Percentiles rank a stretch among this genome's conserved stretches.
These are phyloP conservation scores for Rhea pennata DNA, from an alignment of 2,113 vertebrate genomes.

Conservation along the genomic window DNA sequence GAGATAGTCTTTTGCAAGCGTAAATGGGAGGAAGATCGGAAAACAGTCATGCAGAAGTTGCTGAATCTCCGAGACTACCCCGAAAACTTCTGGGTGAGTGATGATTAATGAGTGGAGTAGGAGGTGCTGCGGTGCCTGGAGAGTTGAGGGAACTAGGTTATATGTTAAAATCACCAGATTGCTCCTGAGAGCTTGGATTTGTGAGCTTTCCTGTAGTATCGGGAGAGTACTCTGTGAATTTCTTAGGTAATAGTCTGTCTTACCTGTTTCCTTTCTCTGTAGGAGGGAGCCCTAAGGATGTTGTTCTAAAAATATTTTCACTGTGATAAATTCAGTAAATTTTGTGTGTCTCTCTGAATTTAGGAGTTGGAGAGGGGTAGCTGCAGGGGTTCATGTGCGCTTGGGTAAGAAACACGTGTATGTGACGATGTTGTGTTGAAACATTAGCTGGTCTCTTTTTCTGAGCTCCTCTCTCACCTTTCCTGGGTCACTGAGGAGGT, in stretches of 20 bases:
- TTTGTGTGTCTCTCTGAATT: neutral
- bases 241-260: neutral
- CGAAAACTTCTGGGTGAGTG: conserved; percentile 89
- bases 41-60: conserved; percentile 83
- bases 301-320: neutral
- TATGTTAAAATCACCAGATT: neutral
- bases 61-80: conserved; percentile 90
- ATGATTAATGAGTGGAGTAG: neutral
- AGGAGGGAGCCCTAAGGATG: neutral
- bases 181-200: neutral
- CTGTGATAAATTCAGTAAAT: neutral
- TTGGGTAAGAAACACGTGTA: neutral
- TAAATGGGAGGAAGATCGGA: conserved; percentile 94
- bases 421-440: neutral
- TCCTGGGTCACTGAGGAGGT: neutral
- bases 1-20: conserved; percentile 97
- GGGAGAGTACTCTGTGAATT: neutral
- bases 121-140: neutral
- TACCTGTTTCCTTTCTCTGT: neutral
- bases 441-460: neutral
- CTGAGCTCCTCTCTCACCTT: neutral
- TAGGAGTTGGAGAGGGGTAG: neutral
- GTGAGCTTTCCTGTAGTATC: neutral
- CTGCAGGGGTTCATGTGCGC: neutral
- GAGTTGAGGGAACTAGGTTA: neutral